A percentile compares a stretch with the other conserved stretches of the same genome.
Evolutionary conservation across 2,888 invertebrate genomes (phyloP).

Genomic region (Resseliella maxima): DNA sequence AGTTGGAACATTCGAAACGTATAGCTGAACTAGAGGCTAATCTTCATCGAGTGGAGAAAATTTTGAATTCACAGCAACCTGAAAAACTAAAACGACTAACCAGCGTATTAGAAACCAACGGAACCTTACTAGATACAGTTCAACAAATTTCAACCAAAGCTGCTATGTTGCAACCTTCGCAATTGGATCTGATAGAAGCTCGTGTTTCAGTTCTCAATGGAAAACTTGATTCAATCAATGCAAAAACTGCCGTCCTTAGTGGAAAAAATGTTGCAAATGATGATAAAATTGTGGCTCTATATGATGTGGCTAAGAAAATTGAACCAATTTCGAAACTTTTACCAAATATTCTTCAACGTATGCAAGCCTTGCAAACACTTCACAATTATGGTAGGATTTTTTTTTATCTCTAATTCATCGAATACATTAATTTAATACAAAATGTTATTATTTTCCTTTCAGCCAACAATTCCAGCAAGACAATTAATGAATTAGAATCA

Average conservation of each 20-base stretch:
- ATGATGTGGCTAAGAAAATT: constrained; percentile 87
- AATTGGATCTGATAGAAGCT: constrained; percentile 86
- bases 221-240: constrained; percentile 79
- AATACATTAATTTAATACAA: too few species aligned
- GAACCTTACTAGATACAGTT: constrained; percentile 78
- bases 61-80: constrained; percentile 76
- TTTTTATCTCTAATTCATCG: constrained; percentile 46
- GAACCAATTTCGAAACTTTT: constrained; percentile 82
- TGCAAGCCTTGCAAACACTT: constrained; percentile 86
- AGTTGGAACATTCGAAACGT: constrained; percentile 79
- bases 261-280: constrained; percentile 72
- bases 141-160: constrained; percentile 82
- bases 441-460: too few species aligned
- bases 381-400: constrained; percentile 85
- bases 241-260: constrained; percentile 70
- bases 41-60: constrained; percentile 84
- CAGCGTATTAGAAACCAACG: constrained; percentile 65
- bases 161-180: constrained; percentile 81
- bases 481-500: constrained; percentile 82
- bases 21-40: constrained; percentile 84
- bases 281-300: constrained; percentile 77
- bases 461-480: constrained; percentile 90
- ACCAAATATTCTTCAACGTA: constrained; percentile 83
- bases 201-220: constrained; percentile 79
- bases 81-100: constrained; percentile 73